Percentiles rank a stretch among this genome's conserved stretches.
phyloP scores from a whole-genome alignment of 2,888 invertebrate genomes.

The Agriopis leucophaearia region DNA sequence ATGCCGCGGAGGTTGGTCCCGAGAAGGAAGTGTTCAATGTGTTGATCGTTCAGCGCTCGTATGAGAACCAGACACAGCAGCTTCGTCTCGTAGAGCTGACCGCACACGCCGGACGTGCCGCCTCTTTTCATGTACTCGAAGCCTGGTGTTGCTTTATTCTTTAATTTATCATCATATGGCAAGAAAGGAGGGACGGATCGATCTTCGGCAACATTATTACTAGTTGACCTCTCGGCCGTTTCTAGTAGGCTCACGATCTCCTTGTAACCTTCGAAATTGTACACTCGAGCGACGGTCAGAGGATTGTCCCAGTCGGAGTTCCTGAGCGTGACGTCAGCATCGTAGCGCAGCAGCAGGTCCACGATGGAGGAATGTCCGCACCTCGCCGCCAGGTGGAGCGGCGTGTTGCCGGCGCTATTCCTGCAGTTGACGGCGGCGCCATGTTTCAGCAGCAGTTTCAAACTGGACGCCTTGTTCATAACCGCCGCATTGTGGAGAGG shows the following conservation, averaged over 20 bases:
- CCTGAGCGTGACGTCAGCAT: constrained; percentile 38
- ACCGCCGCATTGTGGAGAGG: not conserved
- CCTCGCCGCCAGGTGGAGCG: constrained; percentile 49
- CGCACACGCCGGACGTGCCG: constrained; percentile 41
- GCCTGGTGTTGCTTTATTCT: not conserved
- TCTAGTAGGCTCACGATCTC: constrained; percentile 26
- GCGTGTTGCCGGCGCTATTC: constrained; percentile 46
- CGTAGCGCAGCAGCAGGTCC: constrained; percentile 41
- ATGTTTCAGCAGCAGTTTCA: not conserved
- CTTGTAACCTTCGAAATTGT: constrained; percentile 12
- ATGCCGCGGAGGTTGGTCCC: too few relatives aligned
- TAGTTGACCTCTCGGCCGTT: not conserved
- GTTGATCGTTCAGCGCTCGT: constrained; percentile 49
- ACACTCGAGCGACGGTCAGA: constrained; percentile 41
- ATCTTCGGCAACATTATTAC: too few relatives aligned
- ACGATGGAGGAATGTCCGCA: constrained; percentile 42
- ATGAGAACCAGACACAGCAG: constrained; percentile 52
- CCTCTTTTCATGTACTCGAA: constrained; percentile 36
- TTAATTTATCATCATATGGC: not conserved
- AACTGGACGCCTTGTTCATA: too few relatives aligned
- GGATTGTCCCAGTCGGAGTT: constrained; percentile 45
- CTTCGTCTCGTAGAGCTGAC: constrained; percentile 51
- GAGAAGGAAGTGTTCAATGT: too few relatives aligned
- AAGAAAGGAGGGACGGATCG: too few relatives aligned
- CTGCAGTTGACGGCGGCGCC: constrained; percentile 38